These are phyloP conservation scores for Drosophila austrosaltans DNA, from an alignment of 2,888 invertebrate genomes.

Conservation along the genomic window DNA sequence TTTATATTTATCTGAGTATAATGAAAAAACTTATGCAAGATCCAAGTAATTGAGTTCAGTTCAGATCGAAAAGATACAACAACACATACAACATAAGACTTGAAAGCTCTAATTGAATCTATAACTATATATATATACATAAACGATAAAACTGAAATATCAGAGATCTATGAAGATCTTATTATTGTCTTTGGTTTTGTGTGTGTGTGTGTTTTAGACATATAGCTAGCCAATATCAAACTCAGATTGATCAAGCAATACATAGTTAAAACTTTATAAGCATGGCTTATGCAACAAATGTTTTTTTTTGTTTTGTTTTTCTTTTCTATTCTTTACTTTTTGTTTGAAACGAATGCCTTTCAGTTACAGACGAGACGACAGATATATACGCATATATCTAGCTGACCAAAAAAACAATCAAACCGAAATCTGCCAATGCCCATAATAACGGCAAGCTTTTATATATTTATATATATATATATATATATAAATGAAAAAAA, in stretches of 20 bases:
- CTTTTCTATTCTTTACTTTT: not conserved
- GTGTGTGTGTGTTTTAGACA: conserved; percentile 32
- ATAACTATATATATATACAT: not conserved
- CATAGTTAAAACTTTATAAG: conserved; percentile 58
- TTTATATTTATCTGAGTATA: not conserved
- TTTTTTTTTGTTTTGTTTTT: not conserved
- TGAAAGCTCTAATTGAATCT: not conserved
- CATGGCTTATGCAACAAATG: conserved; percentile 62
- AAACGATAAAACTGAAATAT: too few relatives aligned
- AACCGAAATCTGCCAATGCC: conserved; percentile 59
- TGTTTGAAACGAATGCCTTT: conserved; percentile 9
- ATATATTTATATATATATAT: conserved; percentile 23
- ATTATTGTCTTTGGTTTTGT: conserved; percentile 27
- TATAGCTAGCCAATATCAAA: conserved; percentile 47
- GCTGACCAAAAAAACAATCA: conserved; percentile 65
- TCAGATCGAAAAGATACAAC: not conserved
- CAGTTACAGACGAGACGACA: conserved; percentile 9
- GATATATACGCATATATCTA: conserved; percentile 31
- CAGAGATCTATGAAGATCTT: conserved; percentile 38
- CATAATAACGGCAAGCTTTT: conserved; percentile 52
- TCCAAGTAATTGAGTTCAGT: not conserved
- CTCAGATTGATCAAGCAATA: conserved; percentile 54
- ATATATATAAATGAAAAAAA: conserved; percentile 18
- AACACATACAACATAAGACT: conserved; percentile 5
- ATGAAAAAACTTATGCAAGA: too few relatives aligned